phyloP scores from a whole-genome alignment of 2,113 vertebrate genomes.

The Scalopus aquaticus region DNA sequence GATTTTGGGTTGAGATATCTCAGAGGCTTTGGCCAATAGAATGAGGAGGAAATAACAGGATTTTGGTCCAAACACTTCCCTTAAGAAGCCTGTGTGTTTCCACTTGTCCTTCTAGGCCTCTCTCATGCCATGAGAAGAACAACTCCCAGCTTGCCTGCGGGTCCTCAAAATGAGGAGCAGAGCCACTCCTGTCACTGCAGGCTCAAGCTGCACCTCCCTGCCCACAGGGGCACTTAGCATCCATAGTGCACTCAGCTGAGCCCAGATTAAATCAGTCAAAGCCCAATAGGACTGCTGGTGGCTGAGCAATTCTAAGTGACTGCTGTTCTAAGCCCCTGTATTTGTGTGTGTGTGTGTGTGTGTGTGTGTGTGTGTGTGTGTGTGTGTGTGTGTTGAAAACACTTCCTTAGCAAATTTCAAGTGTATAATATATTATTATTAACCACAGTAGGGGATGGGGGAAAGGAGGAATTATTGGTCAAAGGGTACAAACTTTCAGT shows the following conservation, averaged over 20 bases:
- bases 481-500: neutral
- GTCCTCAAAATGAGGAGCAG: neutral
- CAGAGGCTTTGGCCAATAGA: neutral
- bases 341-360: neutral
- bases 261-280: neutral
- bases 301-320: neutral
- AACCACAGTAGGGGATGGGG: neutral
- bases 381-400: neutral
- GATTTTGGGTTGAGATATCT: neutral
- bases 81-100: neutral
- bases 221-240: neutral
- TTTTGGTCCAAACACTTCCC: neutral
- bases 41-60: neutral
- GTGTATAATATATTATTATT: neutral
- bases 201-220: neutral
- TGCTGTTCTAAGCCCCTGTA: neutral
- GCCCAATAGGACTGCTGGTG: neutral
- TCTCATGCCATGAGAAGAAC: neutral
- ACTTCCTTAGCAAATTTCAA: neutral
- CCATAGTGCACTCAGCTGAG: neutral
- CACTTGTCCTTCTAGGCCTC: neutral
- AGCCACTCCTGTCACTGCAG: neutral
- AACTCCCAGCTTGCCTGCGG: neutral
- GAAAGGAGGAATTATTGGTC: neutral
- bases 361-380: neutral